Percentiles rank a stretch among this genome's conserved stretches.
Conservation (phyloP, 2,797 vertebrate genomes). For the Eidolon dupreanum region DNA sequence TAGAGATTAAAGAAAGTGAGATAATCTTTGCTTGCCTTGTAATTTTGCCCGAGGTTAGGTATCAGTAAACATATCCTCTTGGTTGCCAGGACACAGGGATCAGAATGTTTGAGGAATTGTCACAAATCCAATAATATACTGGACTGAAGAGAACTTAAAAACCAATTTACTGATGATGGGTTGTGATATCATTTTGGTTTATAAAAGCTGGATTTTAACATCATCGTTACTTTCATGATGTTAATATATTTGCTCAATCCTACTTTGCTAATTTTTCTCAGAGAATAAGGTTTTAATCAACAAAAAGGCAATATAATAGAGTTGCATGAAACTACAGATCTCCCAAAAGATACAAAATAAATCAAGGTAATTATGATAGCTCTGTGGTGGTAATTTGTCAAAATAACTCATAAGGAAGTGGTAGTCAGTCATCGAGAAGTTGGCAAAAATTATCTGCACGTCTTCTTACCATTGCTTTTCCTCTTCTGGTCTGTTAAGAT, state of each 20-base stretch:
- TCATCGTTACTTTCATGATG: not conserved
- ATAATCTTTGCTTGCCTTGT: not conserved
- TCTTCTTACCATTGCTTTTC: constrained; percentile 87
- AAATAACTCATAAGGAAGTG: not conserved
- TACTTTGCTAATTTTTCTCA: not conserved
- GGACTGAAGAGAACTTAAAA: not conserved
- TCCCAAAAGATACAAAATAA: not conserved
- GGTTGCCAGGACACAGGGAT: not conserved
- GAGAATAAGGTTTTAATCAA: not conserved
- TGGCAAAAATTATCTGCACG: not conserved
- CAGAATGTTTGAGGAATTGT: not conserved
- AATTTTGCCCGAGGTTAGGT: not conserved
- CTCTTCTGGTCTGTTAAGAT: constrained; percentile 74
- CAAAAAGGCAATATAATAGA: not conserved
- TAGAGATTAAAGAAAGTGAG: not conserved
- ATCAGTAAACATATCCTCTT: not conserved
- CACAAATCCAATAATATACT: not conserved
- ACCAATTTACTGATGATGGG: not conserved
- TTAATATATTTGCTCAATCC: not conserved
- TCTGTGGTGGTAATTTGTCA: not conserved
- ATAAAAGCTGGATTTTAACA: not conserved
- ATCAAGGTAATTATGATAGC: not conserved
- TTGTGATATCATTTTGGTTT: not conserved
- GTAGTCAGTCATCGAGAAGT: not conserved
- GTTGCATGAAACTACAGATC: not conserved